Conservation (phyloP, 2,797 vertebrate species). For the Tarsius wallacei region DNA sequence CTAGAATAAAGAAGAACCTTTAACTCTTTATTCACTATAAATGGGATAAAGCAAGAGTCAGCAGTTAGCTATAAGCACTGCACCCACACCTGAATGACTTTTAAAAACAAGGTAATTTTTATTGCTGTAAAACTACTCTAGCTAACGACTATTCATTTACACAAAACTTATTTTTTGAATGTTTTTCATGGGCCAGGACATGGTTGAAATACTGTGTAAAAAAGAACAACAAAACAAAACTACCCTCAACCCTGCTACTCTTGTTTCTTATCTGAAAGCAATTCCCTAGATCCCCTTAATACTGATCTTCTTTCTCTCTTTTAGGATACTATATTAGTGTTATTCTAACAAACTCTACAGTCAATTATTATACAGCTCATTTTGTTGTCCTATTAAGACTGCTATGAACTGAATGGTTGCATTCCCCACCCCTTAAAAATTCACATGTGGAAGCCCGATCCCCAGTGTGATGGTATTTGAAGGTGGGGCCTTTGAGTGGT, state of each 20-base stretch:
- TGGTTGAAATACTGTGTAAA: not conserved
- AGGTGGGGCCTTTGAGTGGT: not conserved
- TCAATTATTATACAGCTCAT: not conserved
- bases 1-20: not conserved
- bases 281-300: not conserved
- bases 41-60: not conserved
- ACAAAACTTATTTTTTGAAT: not conserved
- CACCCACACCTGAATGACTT: not conserved
- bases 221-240: not conserved
- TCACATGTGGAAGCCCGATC: not conserved
- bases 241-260: fast-evolving
- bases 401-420: not conserved
- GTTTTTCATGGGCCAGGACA: not conserved
- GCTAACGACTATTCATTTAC: not conserved
- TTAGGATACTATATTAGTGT: not conserved
- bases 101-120: not conserved
- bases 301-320: not conserved
- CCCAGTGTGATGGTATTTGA: not conserved
- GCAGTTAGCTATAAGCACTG: not conserved
- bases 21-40: not conserved
- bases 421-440: not conserved
- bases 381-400: not conserved
- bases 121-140: not conserved
- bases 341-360: not conserved
- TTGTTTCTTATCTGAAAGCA: not conserved